phyloP scores from a whole-genome alignment of 2,797 vertebrate genomes.

The Numenius phaeopus region DNA sequence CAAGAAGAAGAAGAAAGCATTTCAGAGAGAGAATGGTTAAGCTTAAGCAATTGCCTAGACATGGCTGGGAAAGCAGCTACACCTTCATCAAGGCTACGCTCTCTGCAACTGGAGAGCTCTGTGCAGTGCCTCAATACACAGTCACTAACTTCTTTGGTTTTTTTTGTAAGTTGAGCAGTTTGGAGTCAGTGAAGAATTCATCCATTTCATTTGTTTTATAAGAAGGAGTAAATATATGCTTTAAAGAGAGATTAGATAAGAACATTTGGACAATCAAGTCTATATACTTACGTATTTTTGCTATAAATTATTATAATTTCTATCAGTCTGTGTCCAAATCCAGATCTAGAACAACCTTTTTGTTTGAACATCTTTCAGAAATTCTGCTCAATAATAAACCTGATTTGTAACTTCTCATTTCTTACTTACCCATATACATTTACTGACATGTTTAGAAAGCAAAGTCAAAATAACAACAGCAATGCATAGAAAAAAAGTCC shows the following conservation, averaged over 20 bases:
- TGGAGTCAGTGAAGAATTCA: not conserved
- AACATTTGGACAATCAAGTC: not conserved
- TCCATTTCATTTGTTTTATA: not conserved
- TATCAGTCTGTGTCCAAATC: not conserved
- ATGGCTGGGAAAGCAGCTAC: not conserved
- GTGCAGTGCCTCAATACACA: fast-evolving
- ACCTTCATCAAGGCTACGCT: fast-evolving
- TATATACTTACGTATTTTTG: not conserved
- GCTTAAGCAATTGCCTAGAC: not conserved
- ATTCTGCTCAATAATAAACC: not conserved
- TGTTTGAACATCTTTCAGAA: not conserved
- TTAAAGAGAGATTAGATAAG: not conserved
- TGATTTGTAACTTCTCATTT: not conserved
- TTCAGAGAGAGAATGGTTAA: not conserved
- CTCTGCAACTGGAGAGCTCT: not conserved
- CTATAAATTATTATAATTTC: not conserved
- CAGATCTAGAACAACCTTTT: not conserved
- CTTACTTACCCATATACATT: not conserved
- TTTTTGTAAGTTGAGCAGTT: not conserved
- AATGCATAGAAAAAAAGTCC: not conserved
- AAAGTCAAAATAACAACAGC: not conserved
- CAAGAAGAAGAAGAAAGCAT: not conserved
- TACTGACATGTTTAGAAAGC: not conserved
- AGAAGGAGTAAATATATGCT: not conserved
- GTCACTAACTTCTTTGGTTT: no score